phyloP scores from a whole-genome alignment of 2,113 vertebrate species.

The Psilopsiagon aurifrons region DNA sequence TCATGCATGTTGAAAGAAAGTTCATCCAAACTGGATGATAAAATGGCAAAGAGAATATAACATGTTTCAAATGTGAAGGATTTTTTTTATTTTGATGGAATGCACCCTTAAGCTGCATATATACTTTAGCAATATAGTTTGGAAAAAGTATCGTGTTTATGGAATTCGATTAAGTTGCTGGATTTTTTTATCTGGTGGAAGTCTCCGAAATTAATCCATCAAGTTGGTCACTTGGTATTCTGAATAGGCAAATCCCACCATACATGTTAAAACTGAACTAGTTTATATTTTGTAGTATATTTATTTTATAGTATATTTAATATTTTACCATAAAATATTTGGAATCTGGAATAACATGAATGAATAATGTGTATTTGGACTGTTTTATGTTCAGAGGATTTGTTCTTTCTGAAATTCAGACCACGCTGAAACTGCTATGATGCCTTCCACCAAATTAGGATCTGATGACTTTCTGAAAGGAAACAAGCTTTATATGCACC shows the following conservation, averaged over 20 bases:
- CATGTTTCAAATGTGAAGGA: neutral
- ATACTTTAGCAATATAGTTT: neutral
- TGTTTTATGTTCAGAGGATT: neutral
- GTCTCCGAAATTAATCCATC: neutral
- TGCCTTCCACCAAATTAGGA: neutral
- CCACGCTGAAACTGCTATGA: neutral
- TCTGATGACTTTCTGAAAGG: neutral
- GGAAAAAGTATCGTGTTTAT: neutral
- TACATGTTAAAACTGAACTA: neutral
- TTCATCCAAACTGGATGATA: neutral
- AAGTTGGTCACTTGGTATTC: neutral
- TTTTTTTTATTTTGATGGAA: neutral
- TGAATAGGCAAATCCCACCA: neutral
- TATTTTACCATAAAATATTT: neutral
- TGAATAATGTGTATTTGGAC: neutral
- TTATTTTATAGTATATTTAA: too few species aligned
- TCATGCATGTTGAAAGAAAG: neutral
- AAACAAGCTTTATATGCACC: neutral
- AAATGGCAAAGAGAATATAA: neutral
- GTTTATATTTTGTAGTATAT: too few species aligned
- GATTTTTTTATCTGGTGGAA: neutral
- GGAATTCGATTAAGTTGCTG: neutral
- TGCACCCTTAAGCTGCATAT: neutral
- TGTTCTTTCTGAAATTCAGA: neutral
- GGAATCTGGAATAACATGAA: neutral